Conservation (phyloP, 2,797 vertebrate species). For the Calcarius lapponicus region DNA sequence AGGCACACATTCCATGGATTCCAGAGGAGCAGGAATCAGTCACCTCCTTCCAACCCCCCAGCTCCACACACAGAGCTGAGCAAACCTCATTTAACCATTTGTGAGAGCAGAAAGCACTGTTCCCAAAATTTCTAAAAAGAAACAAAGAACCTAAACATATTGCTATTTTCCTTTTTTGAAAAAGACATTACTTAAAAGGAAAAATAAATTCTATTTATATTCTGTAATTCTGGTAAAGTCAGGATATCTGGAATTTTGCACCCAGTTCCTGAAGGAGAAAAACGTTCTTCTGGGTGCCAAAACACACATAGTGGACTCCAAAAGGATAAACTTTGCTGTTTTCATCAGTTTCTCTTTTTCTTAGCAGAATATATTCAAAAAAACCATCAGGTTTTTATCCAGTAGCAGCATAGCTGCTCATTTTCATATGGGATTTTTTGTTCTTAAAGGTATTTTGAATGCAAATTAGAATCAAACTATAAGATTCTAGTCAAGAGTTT, state of each 20-base stretch:
- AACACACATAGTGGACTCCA: neutral
- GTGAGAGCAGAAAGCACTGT: neutral
- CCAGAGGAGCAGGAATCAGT: neutral
- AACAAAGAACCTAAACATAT: neutral
- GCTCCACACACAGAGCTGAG: neutral
- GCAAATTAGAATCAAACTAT: neutral
- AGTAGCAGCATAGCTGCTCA: neutral
- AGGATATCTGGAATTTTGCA: neutral
- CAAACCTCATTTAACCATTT: neutral
- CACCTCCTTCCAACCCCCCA: neutral
- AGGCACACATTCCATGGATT: neutral
- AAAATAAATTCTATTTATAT: neutral
- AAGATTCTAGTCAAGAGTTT: neutral
- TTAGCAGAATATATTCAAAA: neutral
- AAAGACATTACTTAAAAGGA: neutral
- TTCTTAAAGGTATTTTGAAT: neutral
- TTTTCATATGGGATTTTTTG: neutral
- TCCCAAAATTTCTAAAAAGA: neutral
- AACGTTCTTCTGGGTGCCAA: neutral
- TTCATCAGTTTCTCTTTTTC: neutral
- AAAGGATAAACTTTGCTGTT: neutral
- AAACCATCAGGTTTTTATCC: neutral
- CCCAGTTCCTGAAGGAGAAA: neutral
- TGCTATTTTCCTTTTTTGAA: no score
- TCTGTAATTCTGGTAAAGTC: neutral